A percentile compares a stretch with the other conserved stretches of the same genome.
Evolutionary conservation across 2,113 vertebrate genomes (phyloP).

Genomic region (Alaudala cheleensis): DNA sequence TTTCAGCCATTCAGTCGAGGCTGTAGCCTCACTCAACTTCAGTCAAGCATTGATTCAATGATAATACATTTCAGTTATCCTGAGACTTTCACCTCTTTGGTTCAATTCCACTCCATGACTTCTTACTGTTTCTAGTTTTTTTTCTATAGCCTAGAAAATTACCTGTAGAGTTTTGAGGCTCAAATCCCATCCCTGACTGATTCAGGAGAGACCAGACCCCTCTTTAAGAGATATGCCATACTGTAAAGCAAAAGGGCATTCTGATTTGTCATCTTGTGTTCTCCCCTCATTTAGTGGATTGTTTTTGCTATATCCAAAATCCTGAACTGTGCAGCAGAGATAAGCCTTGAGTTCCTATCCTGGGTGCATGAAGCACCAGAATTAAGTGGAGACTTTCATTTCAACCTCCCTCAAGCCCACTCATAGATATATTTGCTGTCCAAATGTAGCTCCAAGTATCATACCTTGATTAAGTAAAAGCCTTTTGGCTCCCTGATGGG

Average conservation of each 20-base stretch:
- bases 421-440: background rate
- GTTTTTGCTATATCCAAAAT: background rate
- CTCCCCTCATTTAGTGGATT: background rate
- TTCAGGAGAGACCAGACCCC: background rate
- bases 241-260: background rate
- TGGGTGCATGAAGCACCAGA: background rate
- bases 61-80: background rate
- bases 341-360: too few relatives aligned
- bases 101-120: background rate
- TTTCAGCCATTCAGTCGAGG: background rate
- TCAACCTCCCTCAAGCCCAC: background rate
- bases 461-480: background rate
- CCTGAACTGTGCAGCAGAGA: background rate
- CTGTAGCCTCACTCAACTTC: background rate
- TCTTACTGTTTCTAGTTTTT: background rate
- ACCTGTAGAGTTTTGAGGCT: background rate
- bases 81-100: background rate
- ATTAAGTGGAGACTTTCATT: background rate
- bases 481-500: background rate
- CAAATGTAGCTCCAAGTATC: background rate
- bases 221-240: background rate
- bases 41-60: background rate
- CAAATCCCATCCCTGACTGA: background rate
- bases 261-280: background rate
- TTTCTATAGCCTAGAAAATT: background rate